Evolutionary conservation across 64 coral and sea anemone species (phyloP), one percentile per base, ranked within the genome.

Genomic region (Exaiptasia diaphana): DNA sequence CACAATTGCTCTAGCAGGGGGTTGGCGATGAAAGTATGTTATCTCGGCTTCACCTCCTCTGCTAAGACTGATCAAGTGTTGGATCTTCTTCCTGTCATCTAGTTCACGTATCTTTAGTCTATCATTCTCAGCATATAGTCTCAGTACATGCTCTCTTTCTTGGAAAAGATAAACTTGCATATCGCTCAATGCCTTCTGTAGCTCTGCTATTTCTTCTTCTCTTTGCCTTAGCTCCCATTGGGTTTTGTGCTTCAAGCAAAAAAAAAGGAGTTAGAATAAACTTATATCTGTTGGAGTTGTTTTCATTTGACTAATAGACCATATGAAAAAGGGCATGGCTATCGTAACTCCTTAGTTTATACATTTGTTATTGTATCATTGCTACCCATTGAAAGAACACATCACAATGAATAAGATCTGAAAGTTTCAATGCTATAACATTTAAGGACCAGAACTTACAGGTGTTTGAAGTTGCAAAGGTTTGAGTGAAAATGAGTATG

Each of bases 91-190:
- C 46, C 95, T 86, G 64, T 99, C 95, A 64, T 99, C 90, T 52
- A 99, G 79, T 29, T 96, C 93, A 41, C 76, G 86, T n/a, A 96
- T 96, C 40, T 96, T 96, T 14, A 96, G 58, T 56, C 93, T 75
- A 76, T 96, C 93, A 61, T 96, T 96, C 83, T 96, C 93, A 34
- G 93, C 93, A 62, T 96, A 96, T 13, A 96, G 78, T 34, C 93
- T 45, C 41, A 96, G 61, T 26, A 96, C 93, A 59, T 96, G 93
- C 63, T 96, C 93, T 76, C 93, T 74, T 62, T 96, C 93, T 90
- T 96, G 93, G 53, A 96, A 96, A 32, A 96, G 87, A 64, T 96
- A 96, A 43, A 96, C 93, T 79, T 96, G 93, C 93, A 96, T 96
- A 45, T 96, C 93, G n/a, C 93, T 96, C 23, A 96, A 86, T 7